Conservation (phyloP, 2,113 vertebrate genomes). For the Lynx canadensis region DNA sequence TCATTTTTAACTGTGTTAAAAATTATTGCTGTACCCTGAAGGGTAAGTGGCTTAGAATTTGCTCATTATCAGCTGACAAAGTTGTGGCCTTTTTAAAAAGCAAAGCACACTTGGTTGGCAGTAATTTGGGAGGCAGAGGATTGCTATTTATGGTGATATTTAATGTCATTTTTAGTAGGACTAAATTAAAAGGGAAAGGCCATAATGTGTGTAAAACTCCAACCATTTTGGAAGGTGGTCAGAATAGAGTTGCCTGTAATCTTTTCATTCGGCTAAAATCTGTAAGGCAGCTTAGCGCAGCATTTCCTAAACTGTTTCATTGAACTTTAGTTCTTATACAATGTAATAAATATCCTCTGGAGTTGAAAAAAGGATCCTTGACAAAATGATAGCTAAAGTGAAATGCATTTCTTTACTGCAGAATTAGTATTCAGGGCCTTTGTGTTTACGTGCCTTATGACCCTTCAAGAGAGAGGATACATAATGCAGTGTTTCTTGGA, state of each 20-base stretch:
- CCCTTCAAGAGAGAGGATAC: neutral
- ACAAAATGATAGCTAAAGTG: slow-evolving; percentile 18
- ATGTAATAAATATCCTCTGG: neutral
- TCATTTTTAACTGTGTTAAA: slow-evolving; percentile 56
- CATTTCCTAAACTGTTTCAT: neutral
- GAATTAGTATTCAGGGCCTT: slow-evolving; percentile 7
- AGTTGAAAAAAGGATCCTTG: neutral
- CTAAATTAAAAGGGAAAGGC: slow-evolving; percentile 54
- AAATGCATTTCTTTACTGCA: slow-evolving; percentile 47
- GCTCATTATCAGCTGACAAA: slow-evolving; percentile 44
- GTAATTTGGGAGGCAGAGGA: slow-evolving; percentile 45
- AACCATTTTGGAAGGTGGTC: slow-evolving; percentile 22
- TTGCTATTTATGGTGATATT: slow-evolving; percentile 48
- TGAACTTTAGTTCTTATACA: slow-evolving; percentile 21
- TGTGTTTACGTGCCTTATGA: neutral
- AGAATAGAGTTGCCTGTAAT: slow-evolving; percentile 17
- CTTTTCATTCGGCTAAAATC: slow-evolving; percentile 26
- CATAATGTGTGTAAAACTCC: slow-evolving; percentile 41
- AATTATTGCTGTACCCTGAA: slow-evolving; percentile 36
- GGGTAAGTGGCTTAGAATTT: slow-evolving; percentile 44
- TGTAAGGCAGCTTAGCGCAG: neutral
- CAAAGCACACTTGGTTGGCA: slow-evolving; percentile 21
- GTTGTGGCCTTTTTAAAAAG: slow-evolving; percentile 41
- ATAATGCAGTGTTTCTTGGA: neutral
- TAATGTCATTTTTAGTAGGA: slow-evolving; percentile 48